phyloP scores from a whole-genome alignment of 1,140 invertebrate genomes.

The Acromyrmex echinatior region DNA sequence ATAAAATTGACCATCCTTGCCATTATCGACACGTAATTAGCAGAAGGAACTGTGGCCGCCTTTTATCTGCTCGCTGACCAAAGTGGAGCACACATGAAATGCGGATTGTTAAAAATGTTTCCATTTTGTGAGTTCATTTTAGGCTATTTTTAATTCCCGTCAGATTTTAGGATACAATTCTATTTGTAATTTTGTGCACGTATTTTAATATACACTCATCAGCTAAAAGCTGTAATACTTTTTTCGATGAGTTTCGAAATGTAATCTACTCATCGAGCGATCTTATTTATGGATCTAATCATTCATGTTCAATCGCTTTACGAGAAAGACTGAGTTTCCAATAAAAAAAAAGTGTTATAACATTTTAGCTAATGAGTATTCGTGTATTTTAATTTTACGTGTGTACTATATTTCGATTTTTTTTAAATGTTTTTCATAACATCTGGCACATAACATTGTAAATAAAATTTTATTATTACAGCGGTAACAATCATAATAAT shows the following conservation, averaged over 20 bases:
- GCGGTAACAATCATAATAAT: too few species aligned
- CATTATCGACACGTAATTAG: constrained; percentile 52
- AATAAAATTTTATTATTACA: too few species aligned
- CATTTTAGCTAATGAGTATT: too few species aligned
- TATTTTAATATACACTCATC: background rate
- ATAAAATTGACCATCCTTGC: constrained; percentile 65
- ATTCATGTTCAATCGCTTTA: too few species aligned
- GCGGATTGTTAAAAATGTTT: constrained; percentile 6
- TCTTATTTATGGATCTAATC: too few species aligned
- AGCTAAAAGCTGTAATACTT: too few species aligned
- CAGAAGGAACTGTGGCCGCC: background rate
- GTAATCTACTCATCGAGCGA: too few species aligned
- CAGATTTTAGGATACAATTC: background rate
- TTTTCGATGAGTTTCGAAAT: too few species aligned
- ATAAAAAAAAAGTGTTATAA: too few species aligned
- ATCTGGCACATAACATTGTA: too few species aligned
- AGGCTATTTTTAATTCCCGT: background rate
- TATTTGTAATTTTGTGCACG: background rate
- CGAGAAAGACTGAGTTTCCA: too few species aligned
- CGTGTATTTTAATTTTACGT: background rate
- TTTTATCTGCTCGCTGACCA: constrained; percentile 5
- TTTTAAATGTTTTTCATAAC: background rate
- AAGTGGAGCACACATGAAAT: background rate
- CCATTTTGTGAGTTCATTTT: background rate
- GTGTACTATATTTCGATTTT: background rate